phyloP scores from a whole-genome alignment of 1,140 invertebrate genomes.

The Archivesica marissinica region DNA sequence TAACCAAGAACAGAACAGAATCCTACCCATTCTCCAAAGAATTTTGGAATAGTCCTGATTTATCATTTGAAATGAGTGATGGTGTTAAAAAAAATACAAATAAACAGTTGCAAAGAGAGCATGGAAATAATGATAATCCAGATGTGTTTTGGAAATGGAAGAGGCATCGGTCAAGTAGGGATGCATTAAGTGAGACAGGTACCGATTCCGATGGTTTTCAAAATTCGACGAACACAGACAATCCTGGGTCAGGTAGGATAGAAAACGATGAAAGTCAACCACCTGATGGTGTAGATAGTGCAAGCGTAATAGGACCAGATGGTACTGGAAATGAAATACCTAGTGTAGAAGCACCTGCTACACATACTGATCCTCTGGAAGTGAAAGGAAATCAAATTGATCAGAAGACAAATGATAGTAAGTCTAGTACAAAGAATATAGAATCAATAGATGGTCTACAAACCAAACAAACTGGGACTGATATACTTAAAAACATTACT shows the following conservation, averaged over 20 bases:
- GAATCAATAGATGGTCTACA: too few relatives aligned
- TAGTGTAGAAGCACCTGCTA: not conserved
- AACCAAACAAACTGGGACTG: not conserved
- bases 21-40: too few relatives aligned
- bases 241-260: not conserved
- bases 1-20: too few relatives aligned
- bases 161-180: not conserved
- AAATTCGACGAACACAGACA: not conserved
- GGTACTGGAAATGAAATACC: not conserved
- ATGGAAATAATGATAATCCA: not conserved
- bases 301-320: not conserved
- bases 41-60: too few relatives aligned
- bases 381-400: too few relatives aligned
- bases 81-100: not conserved
- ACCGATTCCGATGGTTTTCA: not conserved
- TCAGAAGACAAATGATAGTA: too few relatives aligned
- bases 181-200: not conserved
- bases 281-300: not conserved
- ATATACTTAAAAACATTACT: not conserved
- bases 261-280: not conserved
- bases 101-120: not conserved
- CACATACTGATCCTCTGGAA: not conserved
- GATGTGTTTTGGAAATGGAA: constrained; percentile 28
- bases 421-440: too few relatives aligned
- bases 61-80: not conserved